Base-by-base conservation (phyloP, 2,888 invertebrate species). In the Yponomeuta sedellus region DNA sequence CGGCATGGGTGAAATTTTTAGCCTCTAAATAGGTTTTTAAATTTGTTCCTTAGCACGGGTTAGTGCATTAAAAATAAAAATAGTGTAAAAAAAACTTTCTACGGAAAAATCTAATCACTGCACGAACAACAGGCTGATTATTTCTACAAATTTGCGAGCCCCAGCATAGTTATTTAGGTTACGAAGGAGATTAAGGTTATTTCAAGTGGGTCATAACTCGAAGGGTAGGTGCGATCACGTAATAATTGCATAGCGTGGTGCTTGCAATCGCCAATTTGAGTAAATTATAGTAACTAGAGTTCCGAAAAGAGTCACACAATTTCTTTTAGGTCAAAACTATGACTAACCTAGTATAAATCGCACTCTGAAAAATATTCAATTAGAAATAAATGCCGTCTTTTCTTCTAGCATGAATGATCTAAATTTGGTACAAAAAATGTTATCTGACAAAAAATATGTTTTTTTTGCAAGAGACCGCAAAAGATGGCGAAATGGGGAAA, bases 231-330 rank as follows among this genome's bases (percentile, higher is more conserved):
- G 82, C 79, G 80, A 82, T 81, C 89, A 88, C 88, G 89, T 77
- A 78, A 89, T 85, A 80, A 80, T 78, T 82, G 85, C 87, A 88
- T 88, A 75, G 72, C 44, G 70, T 74, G 77, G 75, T 75, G 73
- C 75, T 70, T 73, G 72, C 68, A 68, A 72, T 72, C 16, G 12
- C 16, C 44, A 16, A 16, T 12, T 52, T 52, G 44, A 52, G 44
- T 52, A 52, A 52, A 52, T 52, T 12, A 52, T 5, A 16, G 16
- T 16, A 1, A 12, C 34, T 34, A 44, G 12, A 44, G 1, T 16
- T 16, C 44, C 12, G 16, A 44, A 44, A 44, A 44, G 3, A 44
- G 12, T 12, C 16, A 16, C 5, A 16, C 16, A 52, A 1, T 16
- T 52, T 34, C 34, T 34, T 34, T 34, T 34, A 34, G 34, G 34